Evolutionary conservation across 2,888 invertebrate species (phyloP), one percentile per base, ranked within the genome.

Genomic region (Ophion ventricosus): DNA sequence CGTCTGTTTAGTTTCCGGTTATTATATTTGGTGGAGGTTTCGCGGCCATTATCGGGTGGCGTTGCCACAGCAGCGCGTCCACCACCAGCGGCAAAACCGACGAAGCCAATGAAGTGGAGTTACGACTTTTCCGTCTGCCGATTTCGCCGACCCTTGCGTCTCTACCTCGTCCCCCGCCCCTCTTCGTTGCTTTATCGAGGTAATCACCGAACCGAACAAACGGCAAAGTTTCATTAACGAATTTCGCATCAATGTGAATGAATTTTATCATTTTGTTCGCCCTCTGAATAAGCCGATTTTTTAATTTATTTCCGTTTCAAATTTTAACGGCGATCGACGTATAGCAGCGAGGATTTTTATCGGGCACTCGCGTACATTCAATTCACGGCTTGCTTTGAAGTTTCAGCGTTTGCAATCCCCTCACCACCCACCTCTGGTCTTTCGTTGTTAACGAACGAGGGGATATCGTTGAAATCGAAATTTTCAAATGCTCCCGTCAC

Each of bases 1-100:
- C 87, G 88, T 90, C 89, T 90, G 90, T 91, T 91, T 90, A 90
- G 90, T 90, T 90, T 90, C 90, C 89, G 88, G 90, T 89, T 89
- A 90, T 91, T 90, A 91, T 83, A 80, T 89, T 90, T 87, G 85
- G 87, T 85, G 86, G 83, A 72, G 84, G 64, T 57, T 79, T 72
- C 84, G 74, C 79, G 84, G 66, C 78, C 81, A 81, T 84, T 84
- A 74, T 75, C 74, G 74, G 59, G 69, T 43, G 26, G 57, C 73
- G 84, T 78, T 70, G 81, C 78, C 77, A 54, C 81, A 63, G 69
- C 82, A 75, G 56, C 72, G 79, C n/a, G 83, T 83, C 85, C 87
- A 86, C 82, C 61, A 82, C 29, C 85, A 69, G 7, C 64, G 57
- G 26, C 76, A 64, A 74, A 78, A 49, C 69, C 78, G 70, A 66